These are phyloP conservation scores for Sterrhoptilus dennistouni DNA, from an alignment of 2,113 vertebrate genomes.

Conservation along the genomic window DNA sequence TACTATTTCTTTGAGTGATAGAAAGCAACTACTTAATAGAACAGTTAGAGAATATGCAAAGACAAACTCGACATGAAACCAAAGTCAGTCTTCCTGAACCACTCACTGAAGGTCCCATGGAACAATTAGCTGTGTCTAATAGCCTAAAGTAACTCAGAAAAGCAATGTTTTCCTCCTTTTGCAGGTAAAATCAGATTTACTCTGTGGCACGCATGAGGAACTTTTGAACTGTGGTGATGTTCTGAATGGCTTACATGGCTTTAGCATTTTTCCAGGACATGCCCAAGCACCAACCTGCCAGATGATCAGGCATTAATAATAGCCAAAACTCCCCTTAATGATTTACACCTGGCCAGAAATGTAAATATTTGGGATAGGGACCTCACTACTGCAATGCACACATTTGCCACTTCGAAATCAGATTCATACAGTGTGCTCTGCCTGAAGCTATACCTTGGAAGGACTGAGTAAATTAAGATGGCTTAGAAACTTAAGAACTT, in stretches of 20 bases:
- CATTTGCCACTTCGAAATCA: constrained; percentile 33
- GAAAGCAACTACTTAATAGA: neutral
- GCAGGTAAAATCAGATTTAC: neutral
- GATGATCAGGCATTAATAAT: constrained; percentile 49
- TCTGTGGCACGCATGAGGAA: neutral
- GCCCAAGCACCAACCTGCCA: neutral
- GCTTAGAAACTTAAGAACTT: constrained; percentile 16
- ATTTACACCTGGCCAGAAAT: constrained; percentile 46
- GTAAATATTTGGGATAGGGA: constrained; percentile 6
- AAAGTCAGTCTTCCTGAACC: neutral
- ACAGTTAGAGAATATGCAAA: neutral
- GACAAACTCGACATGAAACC: neutral
- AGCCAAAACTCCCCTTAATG: constrained; percentile 32
- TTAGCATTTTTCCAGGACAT: neutral
- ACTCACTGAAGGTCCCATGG: neutral
- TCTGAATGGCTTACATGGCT: neutral
- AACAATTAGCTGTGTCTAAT: neutral
- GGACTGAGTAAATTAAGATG: neutral
- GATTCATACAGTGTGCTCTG: neutral
- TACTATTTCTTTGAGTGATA: neutral
- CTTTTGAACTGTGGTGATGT: neutral
- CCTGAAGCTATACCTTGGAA: constrained; percentile 29
- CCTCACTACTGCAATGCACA: constrained; percentile 12
- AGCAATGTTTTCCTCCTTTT: neutral
- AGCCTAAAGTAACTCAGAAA: neutral